Conservation (phyloP, 1,140 invertebrate species). For the Drosophila arawakana region DNA sequence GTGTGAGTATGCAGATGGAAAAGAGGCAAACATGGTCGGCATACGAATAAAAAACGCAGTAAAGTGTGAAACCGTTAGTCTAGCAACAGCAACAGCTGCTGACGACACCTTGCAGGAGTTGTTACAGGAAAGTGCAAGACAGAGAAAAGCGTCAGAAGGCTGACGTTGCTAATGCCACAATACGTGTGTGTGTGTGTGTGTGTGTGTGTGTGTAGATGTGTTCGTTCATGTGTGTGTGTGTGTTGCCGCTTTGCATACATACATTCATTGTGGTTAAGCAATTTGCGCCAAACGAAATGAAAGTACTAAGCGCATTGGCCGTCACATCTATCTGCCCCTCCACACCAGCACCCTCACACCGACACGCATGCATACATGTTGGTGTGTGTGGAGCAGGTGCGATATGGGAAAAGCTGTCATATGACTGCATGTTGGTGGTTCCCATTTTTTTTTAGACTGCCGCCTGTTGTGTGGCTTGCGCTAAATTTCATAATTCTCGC, state of each 20-base stretch:
- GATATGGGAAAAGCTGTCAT: slow-evolving; percentile 72
- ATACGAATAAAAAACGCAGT: slow-evolving; percentile 49
- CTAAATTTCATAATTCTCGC: slow-evolving; percentile 81
- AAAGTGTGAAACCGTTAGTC: slow-evolving; percentile 69
- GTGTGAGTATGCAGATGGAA: slow-evolving; percentile 20
- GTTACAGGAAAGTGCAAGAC: slow-evolving; percentile 35
- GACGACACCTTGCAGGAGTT: slow-evolving; percentile 73
- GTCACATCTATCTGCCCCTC: slow-evolving; percentile 49
- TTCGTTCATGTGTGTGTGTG: slow-evolving; percentile 14
- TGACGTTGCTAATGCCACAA: slow-evolving; percentile 68
- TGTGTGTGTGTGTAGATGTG: slow-evolving; percentile 12
- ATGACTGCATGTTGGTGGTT: slow-evolving; percentile 26
- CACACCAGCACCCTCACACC: slow-evolving; percentile 5
- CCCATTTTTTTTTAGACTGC: slow-evolving; percentile 41
- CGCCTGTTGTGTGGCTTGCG: slow-evolving; percentile 63
- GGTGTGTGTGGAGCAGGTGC: slow-evolving; percentile 68
- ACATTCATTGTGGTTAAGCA: slow-evolving; percentile 76
- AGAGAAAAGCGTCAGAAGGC: slow-evolving; percentile 35
- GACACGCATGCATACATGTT: not conserved
- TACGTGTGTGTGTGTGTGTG: slow-evolving; percentile 5
- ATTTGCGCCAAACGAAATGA: slow-evolving; percentile 80
- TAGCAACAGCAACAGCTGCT: slow-evolving; percentile 71
- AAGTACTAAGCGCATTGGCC: slow-evolving; percentile 78
- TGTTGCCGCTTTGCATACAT: slow-evolving; percentile 51
- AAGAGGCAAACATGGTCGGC: slow-evolving; percentile 39